Percentiles rank a stretch among this genome's conserved stretches.
phyloP scores from a whole-genome alignment of 2,797 vertebrate genomes.

The Brachymystax lenok region DNA sequence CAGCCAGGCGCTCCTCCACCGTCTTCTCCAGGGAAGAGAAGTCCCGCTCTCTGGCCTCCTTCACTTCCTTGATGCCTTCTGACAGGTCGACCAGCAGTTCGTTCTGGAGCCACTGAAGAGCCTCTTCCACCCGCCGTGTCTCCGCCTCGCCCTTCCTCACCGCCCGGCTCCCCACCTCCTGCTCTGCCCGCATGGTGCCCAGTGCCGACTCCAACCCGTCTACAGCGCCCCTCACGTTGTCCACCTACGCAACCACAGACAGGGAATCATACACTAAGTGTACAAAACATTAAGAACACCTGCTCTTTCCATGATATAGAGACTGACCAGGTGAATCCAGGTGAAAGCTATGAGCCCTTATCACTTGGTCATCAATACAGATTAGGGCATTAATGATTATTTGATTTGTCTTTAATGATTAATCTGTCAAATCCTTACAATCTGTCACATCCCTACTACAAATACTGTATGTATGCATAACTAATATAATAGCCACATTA shows the following conservation, averaged over 20 bases:
- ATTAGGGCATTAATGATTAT: neutral
- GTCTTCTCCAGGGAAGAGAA: constrained; percentile 89
- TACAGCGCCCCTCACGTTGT: constrained; percentile 77
- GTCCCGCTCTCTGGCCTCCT: constrained; percentile 86
- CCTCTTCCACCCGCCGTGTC: constrained; percentile 85
- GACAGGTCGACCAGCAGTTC: constrained; percentile 89
- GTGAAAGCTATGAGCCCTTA: too few relatives aligned
- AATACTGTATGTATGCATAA: neutral
- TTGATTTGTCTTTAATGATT: neutral
- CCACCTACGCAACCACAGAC: constrained; percentile 70
- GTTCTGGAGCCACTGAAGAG: constrained; percentile 92
- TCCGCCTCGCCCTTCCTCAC: constrained; percentile 86
- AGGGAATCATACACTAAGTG: neutral
- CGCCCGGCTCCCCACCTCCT: constrained; percentile 78
- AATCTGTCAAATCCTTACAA: neutral
- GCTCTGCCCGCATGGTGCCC: constrained; percentile 80
- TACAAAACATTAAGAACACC: too few relatives aligned
- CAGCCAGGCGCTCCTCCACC: constrained; percentile 88
- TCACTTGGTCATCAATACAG: neutral
- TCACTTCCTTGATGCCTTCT: constrained; percentile 87
- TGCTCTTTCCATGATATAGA: too few relatives aligned
- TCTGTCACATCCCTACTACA: neutral
- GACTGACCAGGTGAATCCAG: too few relatives aligned
- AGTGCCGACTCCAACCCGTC: constrained; percentile 83
- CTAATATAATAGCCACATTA: neutral